A percentile compares a stretch with the other conserved stretches of the same genome.
These are phyloP conservation scores for Drosophila carrolli DNA, from an alignment of 1,140 invertebrate genomes.

Conservation along the genomic window DNA sequence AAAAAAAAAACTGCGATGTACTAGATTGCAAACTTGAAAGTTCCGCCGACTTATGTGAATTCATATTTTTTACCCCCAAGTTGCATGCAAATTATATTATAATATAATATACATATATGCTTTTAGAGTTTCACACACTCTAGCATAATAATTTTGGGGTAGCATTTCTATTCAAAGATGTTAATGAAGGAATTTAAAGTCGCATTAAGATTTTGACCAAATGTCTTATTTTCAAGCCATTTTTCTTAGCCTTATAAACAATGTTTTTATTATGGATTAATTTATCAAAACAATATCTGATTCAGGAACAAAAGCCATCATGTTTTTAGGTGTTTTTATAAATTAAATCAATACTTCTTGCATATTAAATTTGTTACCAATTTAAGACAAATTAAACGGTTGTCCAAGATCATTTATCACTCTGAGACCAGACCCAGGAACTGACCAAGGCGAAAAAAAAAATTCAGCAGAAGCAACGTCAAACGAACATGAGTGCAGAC, in stretches of 20 bases:
- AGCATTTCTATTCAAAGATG: neutral
- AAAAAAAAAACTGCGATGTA: neutral
- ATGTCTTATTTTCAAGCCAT: conserved; percentile 1
- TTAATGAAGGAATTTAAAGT: conserved; percentile 1
- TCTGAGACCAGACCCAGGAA: conserved; percentile 41
- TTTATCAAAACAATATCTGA: conserved; percentile 9
- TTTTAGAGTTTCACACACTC: conserved; percentile 13
- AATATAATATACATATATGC: neutral
- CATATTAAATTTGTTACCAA: conserved; percentile 38
- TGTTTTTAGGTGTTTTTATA: conserved; percentile 11
- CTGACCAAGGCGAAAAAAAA: conserved; percentile 37
- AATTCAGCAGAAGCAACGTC: conserved; percentile 9
- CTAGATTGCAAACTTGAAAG: conserved; percentile 28
- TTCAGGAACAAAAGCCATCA: conserved; percentile 13
- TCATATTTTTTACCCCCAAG: conserved; percentile 23
- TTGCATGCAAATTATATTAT: conserved; percentile 29
- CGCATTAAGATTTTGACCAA: neutral
- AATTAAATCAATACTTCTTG: conserved; percentile 41
- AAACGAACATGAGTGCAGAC: conserved; percentile 50
- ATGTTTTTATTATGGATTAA: neutral
- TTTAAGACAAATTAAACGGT: conserved; percentile 40
- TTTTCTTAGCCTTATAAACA: neutral
- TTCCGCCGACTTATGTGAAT: conserved; percentile 11
- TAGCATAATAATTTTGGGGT: neutral
- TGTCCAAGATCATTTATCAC: conserved; percentile 52